Evolutionary conservation across 2,888 invertebrate genomes (phyloP), one percentile per base, ranked within the genome.

Genomic region (Limnephilus lunatus): DNA sequence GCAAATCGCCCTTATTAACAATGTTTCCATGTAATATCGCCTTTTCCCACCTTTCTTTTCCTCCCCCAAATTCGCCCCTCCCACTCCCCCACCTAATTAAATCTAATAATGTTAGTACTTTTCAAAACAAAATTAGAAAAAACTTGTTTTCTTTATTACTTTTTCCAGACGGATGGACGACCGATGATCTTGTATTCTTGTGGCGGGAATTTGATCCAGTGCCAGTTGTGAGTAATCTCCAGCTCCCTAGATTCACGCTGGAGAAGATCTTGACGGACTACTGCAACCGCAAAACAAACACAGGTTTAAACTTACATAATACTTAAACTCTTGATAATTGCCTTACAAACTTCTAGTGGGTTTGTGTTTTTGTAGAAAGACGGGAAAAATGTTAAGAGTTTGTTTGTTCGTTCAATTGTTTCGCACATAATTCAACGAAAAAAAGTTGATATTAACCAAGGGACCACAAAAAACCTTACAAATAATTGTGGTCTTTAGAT

Each of bases 251-350:
- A 94, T 99, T 99, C 96, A 99, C 99, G 82, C 96, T 99, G 94
- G 99, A 99, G 96, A 99, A 99, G 96, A 99, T 99, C 96, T 97
- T 98, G 94, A 99, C 99, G 94, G 99, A 98, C 96, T 99, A 99
- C 95, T 99, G 99, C 95, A 99, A 99, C 97, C 99, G 98, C 96
- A 98, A 98, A 96, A 99, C 99, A 91, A 99, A 99, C 95, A 99
- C 99, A 95, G 99, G 99, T 99, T 96, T 7, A 19, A 68, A 68
- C 19, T 68, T 5, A 7, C 1, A 68, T 68, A 68, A 25, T 53
- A 15, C 53, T n/a, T 3, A 14, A 53, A 15, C 19, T 53, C 15
- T 3, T 3, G 53, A 53, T 15, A 68, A 68, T 68, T 19, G 25
- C 25, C 68, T 25, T 7, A 68, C 5, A 5, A 68, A 68, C 68